Percentiles rank a stretch among this genome's conserved stretches.
phyloP scores from a whole-genome alignment of 2,888 invertebrate species.

The Polyommatus icarus region DNA sequence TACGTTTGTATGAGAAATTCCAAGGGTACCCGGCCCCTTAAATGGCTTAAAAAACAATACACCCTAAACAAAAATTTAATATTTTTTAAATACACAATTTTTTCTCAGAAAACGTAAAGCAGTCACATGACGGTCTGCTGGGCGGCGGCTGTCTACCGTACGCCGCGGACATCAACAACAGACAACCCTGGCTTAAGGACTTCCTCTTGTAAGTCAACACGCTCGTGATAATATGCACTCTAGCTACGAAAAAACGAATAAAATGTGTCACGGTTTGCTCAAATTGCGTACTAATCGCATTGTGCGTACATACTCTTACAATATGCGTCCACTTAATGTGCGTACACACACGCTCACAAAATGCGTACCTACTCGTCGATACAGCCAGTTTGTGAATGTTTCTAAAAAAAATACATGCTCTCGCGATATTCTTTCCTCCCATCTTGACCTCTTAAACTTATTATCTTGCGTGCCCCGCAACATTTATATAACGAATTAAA shows the following conservation, averaged over 20 bases:
- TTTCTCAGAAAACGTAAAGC: conserved; percentile 85
- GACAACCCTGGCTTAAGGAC: conserved; percentile 90
- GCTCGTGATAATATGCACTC: background rate
- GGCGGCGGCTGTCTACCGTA: conserved; percentile 96
- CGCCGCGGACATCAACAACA: conserved; percentile 85
- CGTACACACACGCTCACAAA: background rate
- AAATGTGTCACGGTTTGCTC: too few relatives aligned
- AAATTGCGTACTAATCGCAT: too few relatives aligned
- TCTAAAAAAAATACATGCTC: background rate
- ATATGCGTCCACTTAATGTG: too few relatives aligned
- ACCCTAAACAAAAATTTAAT: too few relatives aligned
- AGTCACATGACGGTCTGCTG: conserved; percentile 90
- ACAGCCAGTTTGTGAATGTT: too few relatives aligned
- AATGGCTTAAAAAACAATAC: too few relatives aligned
- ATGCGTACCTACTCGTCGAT: too few relatives aligned
- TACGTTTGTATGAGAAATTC: too few relatives aligned
- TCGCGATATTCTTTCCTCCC: background rate
- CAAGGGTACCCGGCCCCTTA: too few relatives aligned
- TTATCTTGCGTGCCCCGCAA: background rate
- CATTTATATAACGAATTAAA: too few relatives aligned
- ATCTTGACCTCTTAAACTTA: background rate
- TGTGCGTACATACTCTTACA: too few relatives aligned
- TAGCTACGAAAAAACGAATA: too few relatives aligned
- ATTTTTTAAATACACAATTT: background rate
- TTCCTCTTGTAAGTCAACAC: conserved; percentile 84